These are phyloP conservation scores for Bufo gargarizans DNA, from an alignment of 2,113 vertebrate species.

Conservation along the genomic window DNA sequence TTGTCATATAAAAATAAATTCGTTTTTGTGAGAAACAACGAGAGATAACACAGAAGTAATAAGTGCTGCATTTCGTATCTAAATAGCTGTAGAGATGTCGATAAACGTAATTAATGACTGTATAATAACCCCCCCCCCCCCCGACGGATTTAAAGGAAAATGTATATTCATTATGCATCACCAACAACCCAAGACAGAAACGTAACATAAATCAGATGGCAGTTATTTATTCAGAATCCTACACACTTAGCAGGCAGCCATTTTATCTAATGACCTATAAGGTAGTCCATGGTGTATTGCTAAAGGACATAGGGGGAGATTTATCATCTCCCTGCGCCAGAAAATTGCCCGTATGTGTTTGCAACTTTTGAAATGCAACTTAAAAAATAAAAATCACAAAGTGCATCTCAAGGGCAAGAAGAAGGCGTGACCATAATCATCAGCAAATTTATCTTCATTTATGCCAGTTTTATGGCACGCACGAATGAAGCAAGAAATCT, in stretches of 20 bases:
- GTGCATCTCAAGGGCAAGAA: too few species aligned
- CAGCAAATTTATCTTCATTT: too few species aligned
- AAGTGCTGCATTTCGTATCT: conserved; percentile 59
- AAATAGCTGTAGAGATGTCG: conserved; percentile 57
- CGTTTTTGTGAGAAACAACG: conserved; percentile 55
- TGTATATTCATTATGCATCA: conserved; percentile 33
- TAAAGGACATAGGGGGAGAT: too few species aligned
- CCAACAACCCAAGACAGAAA: too few species aligned
- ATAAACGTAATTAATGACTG: conserved; percentile 57
- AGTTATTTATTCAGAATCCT: not conserved
- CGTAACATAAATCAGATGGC: not conserved
- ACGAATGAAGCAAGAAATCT: too few species aligned
- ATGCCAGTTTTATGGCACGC: too few species aligned
- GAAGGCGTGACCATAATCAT: too few species aligned
- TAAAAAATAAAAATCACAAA: too few species aligned
- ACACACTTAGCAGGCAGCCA: not conserved
- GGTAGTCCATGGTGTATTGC: too few species aligned
- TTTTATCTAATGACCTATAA: not conserved
- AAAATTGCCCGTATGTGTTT: too few species aligned
- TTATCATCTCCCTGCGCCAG: too few species aligned
- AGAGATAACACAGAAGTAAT: conserved; percentile 60
- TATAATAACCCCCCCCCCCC: conserved; percentile 40
- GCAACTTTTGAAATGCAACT: too few species aligned
- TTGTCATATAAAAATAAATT: conserved; percentile 57
- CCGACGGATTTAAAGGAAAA: conserved; percentile 53